Evolutionary conservation across 2,888 invertebrate species (phyloP).

Genomic region (Drosophila koepferae): DNA sequence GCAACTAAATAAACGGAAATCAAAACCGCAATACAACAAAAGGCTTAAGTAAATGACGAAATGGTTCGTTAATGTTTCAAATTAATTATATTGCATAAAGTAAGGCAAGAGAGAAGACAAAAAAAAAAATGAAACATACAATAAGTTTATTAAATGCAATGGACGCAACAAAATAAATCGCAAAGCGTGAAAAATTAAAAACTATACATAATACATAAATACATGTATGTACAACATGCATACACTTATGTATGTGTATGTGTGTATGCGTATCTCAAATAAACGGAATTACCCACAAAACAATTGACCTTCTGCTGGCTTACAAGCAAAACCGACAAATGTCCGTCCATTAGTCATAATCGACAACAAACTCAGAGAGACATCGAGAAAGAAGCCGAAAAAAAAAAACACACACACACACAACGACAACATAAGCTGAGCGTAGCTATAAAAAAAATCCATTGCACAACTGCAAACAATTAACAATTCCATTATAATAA

Average conservation of each 20-base stretch:
- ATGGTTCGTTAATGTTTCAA: slow-evolving; percentile 73
- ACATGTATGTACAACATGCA: background rate
- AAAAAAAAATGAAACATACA: slow-evolving; percentile 18
- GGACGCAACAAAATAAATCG: slow-evolving; percentile 62
- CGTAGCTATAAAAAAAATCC: slow-evolving; percentile 41
- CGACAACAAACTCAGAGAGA: slow-evolving; percentile 51
- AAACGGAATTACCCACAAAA: slow-evolving; percentile 77
- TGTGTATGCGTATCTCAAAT: slow-evolving; percentile 27
- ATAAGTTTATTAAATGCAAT: slow-evolving; percentile 56
- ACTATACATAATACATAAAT: slow-evolving; percentile 5
- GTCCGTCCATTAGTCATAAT: slow-evolving; percentile 77
- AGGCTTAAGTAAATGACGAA: slow-evolving; percentile 62
- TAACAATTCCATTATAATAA: slow-evolving; percentile 61
- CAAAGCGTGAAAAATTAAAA: slow-evolving; percentile 28
- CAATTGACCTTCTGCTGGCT: slow-evolving; percentile 74
- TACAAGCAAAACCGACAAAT: slow-evolving; percentile 66
- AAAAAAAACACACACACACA: slow-evolving; percentile 12
- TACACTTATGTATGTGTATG: background rate
- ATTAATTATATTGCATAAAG: slow-evolving; percentile 69
- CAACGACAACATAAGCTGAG: slow-evolving; percentile 43
- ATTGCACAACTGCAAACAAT: slow-evolving; percentile 78
- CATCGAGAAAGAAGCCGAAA: slow-evolving; percentile 69
- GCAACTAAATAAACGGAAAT: slow-evolving; percentile 1
- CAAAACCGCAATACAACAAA: slow-evolving; percentile 46
- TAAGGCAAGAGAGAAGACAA: slow-evolving; percentile 30